These are phyloP conservation scores for Petrocephalus schoutedeni DNA, from an alignment of 2,797 vertebrate genomes.

Conservation along the genomic window DNA sequence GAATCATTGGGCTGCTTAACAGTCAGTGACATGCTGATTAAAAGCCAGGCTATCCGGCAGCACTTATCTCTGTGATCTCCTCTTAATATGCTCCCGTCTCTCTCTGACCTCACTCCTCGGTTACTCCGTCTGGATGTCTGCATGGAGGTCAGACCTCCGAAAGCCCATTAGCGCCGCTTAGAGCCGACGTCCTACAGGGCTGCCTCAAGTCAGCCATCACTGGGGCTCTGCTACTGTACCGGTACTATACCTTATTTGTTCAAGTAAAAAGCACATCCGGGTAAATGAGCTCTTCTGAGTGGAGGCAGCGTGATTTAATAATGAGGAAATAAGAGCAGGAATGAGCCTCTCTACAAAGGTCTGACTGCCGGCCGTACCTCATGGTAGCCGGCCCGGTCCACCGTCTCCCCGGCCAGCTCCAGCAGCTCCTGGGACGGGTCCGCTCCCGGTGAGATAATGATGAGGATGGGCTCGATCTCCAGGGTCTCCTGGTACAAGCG, in stretches of 20 bases:
- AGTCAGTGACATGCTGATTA: neutral
- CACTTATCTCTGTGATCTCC: neutral
- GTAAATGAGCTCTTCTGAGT: neutral
- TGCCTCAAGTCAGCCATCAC: neutral
- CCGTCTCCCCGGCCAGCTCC: slow-evolving; percentile 79
- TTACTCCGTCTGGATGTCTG: neutral
- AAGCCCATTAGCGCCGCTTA: neutral
- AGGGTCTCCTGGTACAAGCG: slow-evolving; percentile 81
- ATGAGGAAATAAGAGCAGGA: neutral
- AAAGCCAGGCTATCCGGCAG: neutral
- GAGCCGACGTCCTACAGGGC: neutral
- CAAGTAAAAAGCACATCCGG: neutral
- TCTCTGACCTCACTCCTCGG: neutral
- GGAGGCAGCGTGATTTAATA: neutral
- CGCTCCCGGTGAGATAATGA: slow-evolving; percentile 93
- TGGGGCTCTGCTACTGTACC: neutral
- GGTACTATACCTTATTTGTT: neutral
- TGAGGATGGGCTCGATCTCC: slow-evolving; percentile 84
- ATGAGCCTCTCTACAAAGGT: neutral
- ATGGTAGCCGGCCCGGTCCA: slow-evolving; percentile 77
- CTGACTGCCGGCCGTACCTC: slow-evolving; percentile 63
- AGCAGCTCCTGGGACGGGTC: slow-evolving; percentile 95
- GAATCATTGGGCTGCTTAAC: neutral
- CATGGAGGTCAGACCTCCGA: neutral
- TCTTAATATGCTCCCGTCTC: neutral